A percentile compares a stretch with the other conserved stretches of the same genome.
Evolutionary conservation across 1,140 invertebrate species (phyloP).

Genomic region (Aphelinus certus): DNA sequence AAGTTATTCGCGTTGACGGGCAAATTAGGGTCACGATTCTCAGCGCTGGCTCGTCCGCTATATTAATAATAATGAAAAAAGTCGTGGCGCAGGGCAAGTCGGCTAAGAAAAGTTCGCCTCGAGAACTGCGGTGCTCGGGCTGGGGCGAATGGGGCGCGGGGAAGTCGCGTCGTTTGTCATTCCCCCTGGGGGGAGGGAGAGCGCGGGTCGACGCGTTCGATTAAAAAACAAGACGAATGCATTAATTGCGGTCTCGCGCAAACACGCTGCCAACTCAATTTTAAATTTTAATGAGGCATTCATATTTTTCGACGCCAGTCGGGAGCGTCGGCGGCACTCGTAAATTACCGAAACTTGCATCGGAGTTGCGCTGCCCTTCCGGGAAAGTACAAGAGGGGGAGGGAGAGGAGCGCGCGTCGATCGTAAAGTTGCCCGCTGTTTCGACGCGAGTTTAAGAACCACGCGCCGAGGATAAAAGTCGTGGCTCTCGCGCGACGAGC

Average conservation of each 20-base stretch:
- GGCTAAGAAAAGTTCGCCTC: no score
- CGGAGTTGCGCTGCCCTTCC: not conserved
- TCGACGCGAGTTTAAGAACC: constrained; percentile 33
- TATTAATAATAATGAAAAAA: no score
- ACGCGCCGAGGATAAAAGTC: constrained; percentile 32
- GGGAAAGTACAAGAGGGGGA: not conserved
- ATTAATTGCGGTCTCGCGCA: constrained; percentile 7
- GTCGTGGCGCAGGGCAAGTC: no score
- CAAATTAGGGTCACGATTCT: not conserved
- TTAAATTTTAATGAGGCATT: constrained; percentile 36
- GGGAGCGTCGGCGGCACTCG: not conserved
- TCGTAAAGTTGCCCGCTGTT: constrained; percentile 36
- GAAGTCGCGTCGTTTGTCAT: constrained; percentile 5
- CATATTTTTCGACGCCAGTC: constrained; percentile 27
- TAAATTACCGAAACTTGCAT: constrained; percentile 35
- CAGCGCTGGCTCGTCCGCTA: no score
- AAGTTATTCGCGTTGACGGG: not conserved
- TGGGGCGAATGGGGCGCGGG: no score
- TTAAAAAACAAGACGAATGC: not conserved
- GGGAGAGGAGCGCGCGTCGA: constrained; percentile 4
- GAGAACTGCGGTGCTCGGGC: no score
- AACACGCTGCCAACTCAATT: constrained; percentile 17
- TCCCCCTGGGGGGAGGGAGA: not conserved
- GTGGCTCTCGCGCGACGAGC: not conserved
- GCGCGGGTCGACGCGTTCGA: not conserved